phyloP scores from a whole-genome alignment of 2,888 invertebrate species.

The Dolomedes plantarius region DNA sequence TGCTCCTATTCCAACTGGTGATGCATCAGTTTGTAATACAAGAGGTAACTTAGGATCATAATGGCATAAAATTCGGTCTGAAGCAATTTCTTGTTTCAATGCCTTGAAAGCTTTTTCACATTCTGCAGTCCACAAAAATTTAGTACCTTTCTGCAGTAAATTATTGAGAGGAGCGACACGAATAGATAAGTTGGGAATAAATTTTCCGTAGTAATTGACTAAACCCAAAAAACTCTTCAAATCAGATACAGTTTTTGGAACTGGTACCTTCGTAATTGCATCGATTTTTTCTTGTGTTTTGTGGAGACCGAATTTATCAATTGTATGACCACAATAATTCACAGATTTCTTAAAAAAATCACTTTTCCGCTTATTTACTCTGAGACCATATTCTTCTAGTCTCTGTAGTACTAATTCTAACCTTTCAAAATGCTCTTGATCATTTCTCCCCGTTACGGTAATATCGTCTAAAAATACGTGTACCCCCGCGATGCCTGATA shows the following conservation, averaged over 20 bases:
- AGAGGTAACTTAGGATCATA: conserved; percentile 71
- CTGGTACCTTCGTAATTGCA: conserved; percentile 47
- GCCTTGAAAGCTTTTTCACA: conserved; percentile 42
- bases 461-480: conserved; percentile 34
- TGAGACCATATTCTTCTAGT: conserved; percentile 11
- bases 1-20: conserved; percentile 75
- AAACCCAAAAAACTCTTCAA: conserved; percentile 43
- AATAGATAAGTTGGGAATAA: conserved; percentile 45
- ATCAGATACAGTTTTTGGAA: conserved; percentile 42
- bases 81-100: conserved; percentile 35
- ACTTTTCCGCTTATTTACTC: neutral
- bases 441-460: conserved; percentile 21
- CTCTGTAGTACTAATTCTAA: conserved; percentile 17
- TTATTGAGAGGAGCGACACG: conserved; percentile 29
- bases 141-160: conserved; percentile 35
- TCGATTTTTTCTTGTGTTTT: conserved; percentile 44
- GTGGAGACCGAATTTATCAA: conserved; percentile 42
- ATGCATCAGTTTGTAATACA: conserved; percentile 26
- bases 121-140: conserved; percentile 37
- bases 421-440: conserved; percentile 33
- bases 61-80: conserved; percentile 72
- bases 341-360: conserved; percentile 34
- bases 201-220: conserved; percentile 44
- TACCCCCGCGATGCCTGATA: conserved; percentile 14
- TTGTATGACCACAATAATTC: conserved; percentile 30